Conservation (phyloP, 2,797 vertebrate species). For the Notolabrus celidotus region DNA sequence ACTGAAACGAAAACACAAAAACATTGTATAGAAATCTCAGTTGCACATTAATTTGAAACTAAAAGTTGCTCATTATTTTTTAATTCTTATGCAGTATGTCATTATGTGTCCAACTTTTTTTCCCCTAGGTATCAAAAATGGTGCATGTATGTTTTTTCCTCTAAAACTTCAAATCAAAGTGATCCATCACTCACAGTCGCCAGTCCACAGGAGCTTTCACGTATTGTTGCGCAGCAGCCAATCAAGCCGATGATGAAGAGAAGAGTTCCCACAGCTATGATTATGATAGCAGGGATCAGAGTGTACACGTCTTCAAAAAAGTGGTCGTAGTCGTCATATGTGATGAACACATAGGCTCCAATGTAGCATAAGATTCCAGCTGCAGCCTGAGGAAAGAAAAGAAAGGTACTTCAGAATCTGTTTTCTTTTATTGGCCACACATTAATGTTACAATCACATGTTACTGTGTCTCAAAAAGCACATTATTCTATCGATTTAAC, state of each 20-base stretch:
- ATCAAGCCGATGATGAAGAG: slow-evolving; percentile 97
- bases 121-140: not conserved
- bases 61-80: not conserved
- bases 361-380: slow-evolving; percentile 98
- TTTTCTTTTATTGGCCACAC: too few species aligned
- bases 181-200: slow-evolving; percentile 88
- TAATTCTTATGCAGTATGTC: not conserved
- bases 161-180: not conserved
- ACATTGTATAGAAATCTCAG: not conserved
- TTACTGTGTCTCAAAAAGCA: too few species aligned
- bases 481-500: too few species aligned
- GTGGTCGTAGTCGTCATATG: slow-evolving; percentile 97
- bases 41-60: not conserved
- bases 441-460: too few species aligned
- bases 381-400: slow-evolving; percentile 86
- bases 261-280: slow-evolving; percentile 94
- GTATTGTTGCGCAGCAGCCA: slow-evolving; percentile 96
- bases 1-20: slow-evolving; percentile 84
- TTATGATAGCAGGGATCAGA: slow-evolving; percentile 93
- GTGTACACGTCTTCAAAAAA: slow-evolving; percentile 98
- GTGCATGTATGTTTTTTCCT: not conserved
- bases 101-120: not conserved
- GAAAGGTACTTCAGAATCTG: too few species aligned
- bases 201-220: slow-evolving; percentile 95
- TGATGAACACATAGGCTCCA: slow-evolving; percentile 99